Percentiles rank a stretch among this genome's conserved stretches.
phyloP scores from a whole-genome alignment of 1,140 invertebrate species.

The Adelges cooleyi region DNA sequence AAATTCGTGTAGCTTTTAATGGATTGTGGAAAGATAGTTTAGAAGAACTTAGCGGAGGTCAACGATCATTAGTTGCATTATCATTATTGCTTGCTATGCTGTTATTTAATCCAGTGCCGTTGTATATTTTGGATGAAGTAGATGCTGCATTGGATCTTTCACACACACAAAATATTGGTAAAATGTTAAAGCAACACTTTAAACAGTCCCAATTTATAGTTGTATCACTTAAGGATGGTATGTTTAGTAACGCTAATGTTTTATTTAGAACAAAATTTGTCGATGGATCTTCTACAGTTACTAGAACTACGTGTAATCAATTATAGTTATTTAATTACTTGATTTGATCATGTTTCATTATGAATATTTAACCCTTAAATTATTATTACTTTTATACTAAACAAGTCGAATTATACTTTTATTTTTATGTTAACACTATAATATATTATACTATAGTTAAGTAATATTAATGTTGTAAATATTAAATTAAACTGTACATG shows the following conservation, averaged over 20 bases:
- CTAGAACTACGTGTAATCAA: constrained; percentile 43
- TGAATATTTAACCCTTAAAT: too few species aligned
- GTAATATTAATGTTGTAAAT: too few species aligned
- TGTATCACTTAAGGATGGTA: constrained; percentile 97
- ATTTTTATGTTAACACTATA: too few species aligned
- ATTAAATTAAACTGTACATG: too few species aligned
- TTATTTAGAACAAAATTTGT: constrained; percentile 90
- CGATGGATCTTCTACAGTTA: constrained; percentile 87
- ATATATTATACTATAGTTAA: too few species aligned
- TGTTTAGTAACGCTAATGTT: constrained; percentile 99
- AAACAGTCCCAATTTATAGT: constrained; percentile 95
- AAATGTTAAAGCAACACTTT: constrained; percentile 90
- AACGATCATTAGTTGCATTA: constrained; percentile 89
- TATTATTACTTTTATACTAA: too few species aligned
- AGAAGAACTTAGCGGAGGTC: constrained; percentile 90
- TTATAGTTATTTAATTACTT: too few species aligned
- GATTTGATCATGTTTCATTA: too few species aligned
- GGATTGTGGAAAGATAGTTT: constrained; percentile 93
- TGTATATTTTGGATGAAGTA: constrained; percentile 98
- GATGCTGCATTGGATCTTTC: constrained; percentile 96
- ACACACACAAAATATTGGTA: constrained; percentile 97
- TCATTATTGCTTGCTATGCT: constrained; percentile 94
- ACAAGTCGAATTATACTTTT: too few species aligned
- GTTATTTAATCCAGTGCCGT: constrained; percentile 91
- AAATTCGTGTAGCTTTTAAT: constrained; percentile 81